phyloP scores from a whole-genome alignment of 2,888 invertebrate genomes.

The Lumbricus terrestris region DNA sequence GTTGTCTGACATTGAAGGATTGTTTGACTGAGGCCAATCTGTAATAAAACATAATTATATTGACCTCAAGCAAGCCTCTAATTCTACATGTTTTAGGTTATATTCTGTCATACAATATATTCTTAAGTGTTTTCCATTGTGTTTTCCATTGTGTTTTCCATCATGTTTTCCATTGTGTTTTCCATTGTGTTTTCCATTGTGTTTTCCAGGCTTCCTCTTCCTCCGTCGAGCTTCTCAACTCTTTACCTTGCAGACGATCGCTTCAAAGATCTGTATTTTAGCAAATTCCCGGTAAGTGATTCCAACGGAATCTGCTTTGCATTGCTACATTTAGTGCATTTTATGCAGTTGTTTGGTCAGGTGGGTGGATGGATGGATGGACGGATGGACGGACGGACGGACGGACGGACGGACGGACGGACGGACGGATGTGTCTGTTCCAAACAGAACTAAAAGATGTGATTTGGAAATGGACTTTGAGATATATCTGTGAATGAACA shows the following conservation, averaged over 20 bases:
- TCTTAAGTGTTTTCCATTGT: too few relatives aligned
- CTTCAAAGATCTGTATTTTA: slow-evolving; percentile 79
- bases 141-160: too few relatives aligned
- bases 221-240: slow-evolving; percentile 83
- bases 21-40: background rate
- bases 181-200: slow-evolving; percentile 59
- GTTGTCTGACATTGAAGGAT: background rate
- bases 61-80: background rate
- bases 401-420: background rate
- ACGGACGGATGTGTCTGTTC: background rate
- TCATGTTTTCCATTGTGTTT: slow-evolving; percentile 15
- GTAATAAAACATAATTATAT: background rate
- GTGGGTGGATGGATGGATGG: background rate
- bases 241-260: slow-evolving; percentile 78
- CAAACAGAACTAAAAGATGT: background rate
- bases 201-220: slow-evolving; percentile 73
- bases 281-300: slow-evolving; percentile 73
- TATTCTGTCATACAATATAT: background rate
- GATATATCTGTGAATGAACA: background rate
- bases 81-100: background rate
- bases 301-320: background rate
- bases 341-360: background rate
- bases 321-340: background rate
- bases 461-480: background rate
- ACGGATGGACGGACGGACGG: background rate